Percentiles rank a stretch among this genome's conserved stretches.
Evolutionary conservation across 2,113 vertebrate species (phyloP).

Genomic region (Corythoichthys intestinalis): DNA sequence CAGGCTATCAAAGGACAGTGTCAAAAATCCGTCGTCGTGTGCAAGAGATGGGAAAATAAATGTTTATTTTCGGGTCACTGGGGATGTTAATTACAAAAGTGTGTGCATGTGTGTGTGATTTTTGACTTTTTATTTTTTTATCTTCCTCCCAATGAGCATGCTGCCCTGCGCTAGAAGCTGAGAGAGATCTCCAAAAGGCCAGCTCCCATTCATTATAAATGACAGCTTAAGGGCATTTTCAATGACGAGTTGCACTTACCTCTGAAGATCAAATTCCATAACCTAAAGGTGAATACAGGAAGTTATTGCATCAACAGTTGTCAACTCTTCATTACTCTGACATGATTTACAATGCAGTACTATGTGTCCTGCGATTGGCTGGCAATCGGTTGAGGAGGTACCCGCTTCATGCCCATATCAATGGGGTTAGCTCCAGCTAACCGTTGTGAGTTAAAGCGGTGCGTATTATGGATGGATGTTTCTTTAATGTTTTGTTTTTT

Average conservation of each 20-base stretch:
- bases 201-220: constrained; percentile 76
- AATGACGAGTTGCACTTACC: constrained; percentile 66
- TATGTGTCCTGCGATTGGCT: too few relatives aligned
- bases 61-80: constrained; percentile 82
- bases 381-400: too few relatives aligned
- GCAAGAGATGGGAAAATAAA: constrained; percentile 69
- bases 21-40: constrained; percentile 55
- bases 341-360: neutral
- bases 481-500: too few relatives aligned
- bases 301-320: constrained; percentile 18
- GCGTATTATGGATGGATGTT: too few relatives aligned
- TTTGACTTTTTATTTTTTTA: constrained; percentile 13
- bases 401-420: too few relatives aligned
- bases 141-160: constrained; percentile 50
- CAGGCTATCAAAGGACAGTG: constrained; percentile 72
- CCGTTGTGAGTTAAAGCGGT: too few relatives aligned
- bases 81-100: constrained; percentile 85
- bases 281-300: constrained; percentile 26
- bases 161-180: constrained; percentile 47
- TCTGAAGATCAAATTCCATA: constrained; percentile 42
- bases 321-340: constrained; percentile 32
- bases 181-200: constrained; percentile 63
- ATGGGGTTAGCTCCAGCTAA: too few relatives aligned
- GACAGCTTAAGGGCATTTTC: constrained; percentile 72
- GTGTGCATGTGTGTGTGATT: constrained; percentile 56